Base-by-base conservation (phyloP, 1,140 invertebrate species). In the Drosophila gunungcola region DNA sequence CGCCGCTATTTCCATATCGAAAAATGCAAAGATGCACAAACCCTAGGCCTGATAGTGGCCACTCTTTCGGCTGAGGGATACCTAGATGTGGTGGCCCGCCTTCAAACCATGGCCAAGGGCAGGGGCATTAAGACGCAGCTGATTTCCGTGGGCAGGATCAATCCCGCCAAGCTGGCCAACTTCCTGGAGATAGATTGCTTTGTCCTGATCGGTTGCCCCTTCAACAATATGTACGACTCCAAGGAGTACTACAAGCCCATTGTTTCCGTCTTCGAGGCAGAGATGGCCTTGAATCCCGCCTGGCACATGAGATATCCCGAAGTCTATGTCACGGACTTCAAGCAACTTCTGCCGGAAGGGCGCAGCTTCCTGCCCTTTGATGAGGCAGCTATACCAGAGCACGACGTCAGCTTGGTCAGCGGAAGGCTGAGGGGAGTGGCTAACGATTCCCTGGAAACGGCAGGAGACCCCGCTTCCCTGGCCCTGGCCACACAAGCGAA, bases 121-220 rank as follows among this genome's bases (percentile, higher is more conserved):
- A 95, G 95, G 41, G 96, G 96, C 0, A 98, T 98, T 90, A 98
- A 97, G 85, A 95, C 95, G 55, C 98, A 99, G 83, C 96, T 97
- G n/a, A 95, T 99, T 46, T 96, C 96, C 34, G 96, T 99, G 55
- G 98, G 98, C 3, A 98, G 98, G 93, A 95, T 97, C 13, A 99
- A 98, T 94, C 95, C 96, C 43, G 95, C 96, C 1, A 99, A 99
- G 93, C 93, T 99, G 58, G 97, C 97, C 0, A 99, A 99, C 93
- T 91, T 91, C 74, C 94, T 95, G 57, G 93, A 97, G 94, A 96
- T 98, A 53, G 97, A 99, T 92, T 94, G 97, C 48, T 99, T 97
- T 94, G 96, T 99, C 3, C 93, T 97, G 52, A 96, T 99, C 73
- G 95, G 97, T 0, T 99, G 98, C 93, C 95, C 97, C 12, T 97